A percentile compares a stretch with the other conserved stretches of the same genome.
phyloP scores from a whole-genome alignment of 2,797 vertebrate genomes.

The Harpagifer antarcticus region DNA sequence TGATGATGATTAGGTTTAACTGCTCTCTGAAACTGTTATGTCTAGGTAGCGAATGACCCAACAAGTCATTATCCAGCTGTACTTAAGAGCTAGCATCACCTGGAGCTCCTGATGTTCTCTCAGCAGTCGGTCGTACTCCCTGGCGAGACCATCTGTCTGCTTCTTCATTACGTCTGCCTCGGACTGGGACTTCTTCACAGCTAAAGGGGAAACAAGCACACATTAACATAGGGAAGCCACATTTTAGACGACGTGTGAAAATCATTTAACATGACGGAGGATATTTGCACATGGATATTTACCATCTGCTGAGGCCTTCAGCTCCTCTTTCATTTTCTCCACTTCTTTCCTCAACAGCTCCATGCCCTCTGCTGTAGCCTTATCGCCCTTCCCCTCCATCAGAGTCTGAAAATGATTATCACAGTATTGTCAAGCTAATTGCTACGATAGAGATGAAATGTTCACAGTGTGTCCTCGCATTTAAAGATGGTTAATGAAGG shows the following conservation, averaged over 20 bases:
- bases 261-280: too few species aligned
- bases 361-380: constrained; percentile 76
- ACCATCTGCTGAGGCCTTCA: constrained; percentile 87
- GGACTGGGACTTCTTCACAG: constrained; percentile 85
- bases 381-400: constrained; percentile 65
- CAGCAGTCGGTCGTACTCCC: constrained; percentile 91
- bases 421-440: background rate
- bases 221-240: constrained; percentile 3
- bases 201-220: constrained; percentile 75
- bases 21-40: background rate
- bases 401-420: constrained; percentile 68
- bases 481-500: background rate
- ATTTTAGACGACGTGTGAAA: too few species aligned
- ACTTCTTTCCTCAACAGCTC: constrained; percentile 85
- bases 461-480: background rate
- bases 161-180: constrained; percentile 86
- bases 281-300: constrained; percentile 29
- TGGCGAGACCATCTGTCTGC: constrained; percentile 87
- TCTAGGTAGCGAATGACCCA: background rate
- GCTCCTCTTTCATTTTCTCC: constrained; percentile 85
- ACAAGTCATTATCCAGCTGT: background rate
- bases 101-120: constrained; percentile 90
- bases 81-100: constrained; percentile 75
- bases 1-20: background rate
- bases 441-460: background rate